Percentiles rank a stretch among this genome's conserved stretches.
phyloP scores from a whole-genome alignment of 1,140 invertebrate genomes.

The Argopecten irradians region DNA sequence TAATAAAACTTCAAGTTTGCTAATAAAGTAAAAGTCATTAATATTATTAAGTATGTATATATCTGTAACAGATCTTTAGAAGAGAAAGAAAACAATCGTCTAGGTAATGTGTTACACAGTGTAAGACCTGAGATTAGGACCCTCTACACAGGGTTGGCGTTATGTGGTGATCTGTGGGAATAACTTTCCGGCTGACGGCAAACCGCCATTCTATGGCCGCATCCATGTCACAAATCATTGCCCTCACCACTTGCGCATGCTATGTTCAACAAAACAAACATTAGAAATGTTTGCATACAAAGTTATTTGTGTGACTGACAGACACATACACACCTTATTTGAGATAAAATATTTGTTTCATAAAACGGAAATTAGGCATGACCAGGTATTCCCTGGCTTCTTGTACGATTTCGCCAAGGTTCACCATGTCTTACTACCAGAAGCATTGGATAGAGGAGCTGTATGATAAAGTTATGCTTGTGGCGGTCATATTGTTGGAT shows the following conservation, averaged over 20 bases:
- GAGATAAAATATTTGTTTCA: constrained; percentile 23
- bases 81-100: neutral
- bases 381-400: neutral
- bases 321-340: constrained; percentile 17
- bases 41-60: neutral
- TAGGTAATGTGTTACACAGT: neutral
- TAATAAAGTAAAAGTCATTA: too few relatives aligned
- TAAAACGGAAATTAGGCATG: neutral
- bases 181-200: constrained; percentile 5
- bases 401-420: neutral
- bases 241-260: neutral
- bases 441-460: neutral
- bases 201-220: neutral
- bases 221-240: neutral
- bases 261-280: constrained; percentile 23
- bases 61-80: neutral
- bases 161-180: neutral
- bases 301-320: constrained; percentile 10
- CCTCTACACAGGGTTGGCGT: neutral
- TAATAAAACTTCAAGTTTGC: neutral
- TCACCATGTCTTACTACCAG: neutral
- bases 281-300: neutral
- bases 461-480: neutral
- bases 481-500: too few relatives aligned
- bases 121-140: neutral